Conservation (phyloP, 2,888 invertebrate species). For the Andricus quercusramuli region DNA sequence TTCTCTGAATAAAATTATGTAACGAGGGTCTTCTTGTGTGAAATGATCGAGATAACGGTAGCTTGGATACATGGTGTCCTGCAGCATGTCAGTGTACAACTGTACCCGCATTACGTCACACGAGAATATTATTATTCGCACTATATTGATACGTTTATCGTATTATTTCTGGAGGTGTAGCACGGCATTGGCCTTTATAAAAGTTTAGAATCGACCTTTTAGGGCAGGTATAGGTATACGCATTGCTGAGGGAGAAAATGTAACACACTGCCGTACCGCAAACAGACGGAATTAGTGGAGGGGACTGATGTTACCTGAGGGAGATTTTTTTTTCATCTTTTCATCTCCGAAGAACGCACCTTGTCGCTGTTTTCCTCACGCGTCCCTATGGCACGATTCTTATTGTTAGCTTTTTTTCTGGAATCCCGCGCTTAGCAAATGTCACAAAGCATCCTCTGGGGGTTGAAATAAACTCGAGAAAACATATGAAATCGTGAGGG, state of each 20-base stretch:
- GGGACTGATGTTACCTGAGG: constrained; percentile 31
- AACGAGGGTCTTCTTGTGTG: not conserved
- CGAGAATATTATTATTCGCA: not conserved
- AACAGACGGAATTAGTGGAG: constrained; percentile 27
- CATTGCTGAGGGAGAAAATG: constrained; percentile 4
- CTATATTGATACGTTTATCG: not conserved
- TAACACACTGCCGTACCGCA: not conserved
- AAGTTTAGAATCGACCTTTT: constrained; percentile 22
- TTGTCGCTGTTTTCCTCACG: constrained; percentile 31
- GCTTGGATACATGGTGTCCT: not conserved
- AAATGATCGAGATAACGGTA: not conserved
- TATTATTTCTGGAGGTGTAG: not conserved
- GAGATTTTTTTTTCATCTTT: constrained; percentile 36
- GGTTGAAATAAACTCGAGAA: constrained; percentile 4
- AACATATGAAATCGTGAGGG: not conserved
- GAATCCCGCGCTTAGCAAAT: constrained; percentile 17
- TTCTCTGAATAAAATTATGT: constrained; percentile 1
- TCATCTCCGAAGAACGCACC: constrained; percentile 34
- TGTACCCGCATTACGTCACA: not conserved
- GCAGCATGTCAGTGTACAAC: not conserved
- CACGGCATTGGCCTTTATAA: constrained; percentile 16
- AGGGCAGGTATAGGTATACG: not conserved
- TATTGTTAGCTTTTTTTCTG: not conserved
- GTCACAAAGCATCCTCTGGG: constrained; percentile 27
- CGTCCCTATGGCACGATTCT: constrained; percentile 9